Conservation (phyloP, 1,140 invertebrate genomes). For the Atta cephalotes region DNA sequence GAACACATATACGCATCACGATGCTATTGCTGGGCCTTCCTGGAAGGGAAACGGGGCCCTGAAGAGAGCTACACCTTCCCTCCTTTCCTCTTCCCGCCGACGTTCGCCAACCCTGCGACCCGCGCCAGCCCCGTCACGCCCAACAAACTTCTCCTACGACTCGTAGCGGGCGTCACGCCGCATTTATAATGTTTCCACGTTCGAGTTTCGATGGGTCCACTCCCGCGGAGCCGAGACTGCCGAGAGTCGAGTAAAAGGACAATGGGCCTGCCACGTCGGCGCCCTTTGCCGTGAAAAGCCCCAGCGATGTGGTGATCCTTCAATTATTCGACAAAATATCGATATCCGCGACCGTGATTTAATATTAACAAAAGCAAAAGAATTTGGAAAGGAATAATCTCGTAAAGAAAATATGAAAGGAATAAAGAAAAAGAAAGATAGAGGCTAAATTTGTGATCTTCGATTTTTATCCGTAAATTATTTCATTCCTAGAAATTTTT, state of each 20-base stretch:
- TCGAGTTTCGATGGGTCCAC: slow-evolving; percentile 81
- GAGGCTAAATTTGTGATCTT: neutral
- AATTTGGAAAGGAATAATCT: neutral
- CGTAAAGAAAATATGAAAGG: neutral
- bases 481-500: neutral
- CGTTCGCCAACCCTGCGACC: slow-evolving; percentile 65
- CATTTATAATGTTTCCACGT: slow-evolving; percentile 86
- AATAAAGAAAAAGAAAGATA: neutral
- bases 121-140: slow-evolving; percentile 83
- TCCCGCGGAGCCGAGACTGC: slow-evolving; percentile 61
- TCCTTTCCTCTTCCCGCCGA: neutral
- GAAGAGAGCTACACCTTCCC: slow-evolving; percentile 42
- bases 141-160: slow-evolving; percentile 81
- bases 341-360: slow-evolving; percentile 11
- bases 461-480: neutral
- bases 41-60: slow-evolving; percentile 77
- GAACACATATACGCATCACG: slow-evolving; percentile 56
- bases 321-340: slow-evolving; percentile 37
- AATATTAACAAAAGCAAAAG: neutral
- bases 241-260: slow-evolving; percentile 67
- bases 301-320: slow-evolving; percentile 66
- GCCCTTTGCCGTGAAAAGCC: slow-evolving; percentile 68
- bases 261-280: slow-evolving; percentile 70
- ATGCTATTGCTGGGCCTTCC: slow-evolving; percentile 79
- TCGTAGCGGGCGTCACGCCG: slow-evolving; percentile 81